A percentile compares a stretch with the other conserved stretches of the same genome.
Evolutionary conservation across 1,140 invertebrate genomes (phyloP).

Genomic region (Sarcophaga peregrina): DNA sequence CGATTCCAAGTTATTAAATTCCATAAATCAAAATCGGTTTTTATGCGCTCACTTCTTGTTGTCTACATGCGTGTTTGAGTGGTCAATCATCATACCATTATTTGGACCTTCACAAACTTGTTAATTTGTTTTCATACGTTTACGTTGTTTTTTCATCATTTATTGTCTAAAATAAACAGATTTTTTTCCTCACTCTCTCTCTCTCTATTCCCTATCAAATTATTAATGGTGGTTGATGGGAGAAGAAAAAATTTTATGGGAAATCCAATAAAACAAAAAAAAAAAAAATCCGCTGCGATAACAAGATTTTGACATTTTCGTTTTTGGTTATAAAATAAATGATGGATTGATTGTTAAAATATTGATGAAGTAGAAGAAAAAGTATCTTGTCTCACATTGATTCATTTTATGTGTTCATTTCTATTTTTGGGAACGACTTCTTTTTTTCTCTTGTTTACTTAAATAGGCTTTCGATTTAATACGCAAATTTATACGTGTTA

Average conservation of each 20-base stretch:
- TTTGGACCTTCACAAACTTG: constrained; percentile 10
- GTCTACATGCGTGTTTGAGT: constrained; percentile 7
- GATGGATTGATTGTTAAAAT: constrained; percentile 19
- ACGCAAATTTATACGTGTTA: too few species aligned
- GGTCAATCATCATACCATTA: not conserved
- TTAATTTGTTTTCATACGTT: not conserved
- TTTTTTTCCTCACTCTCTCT: not conserved
- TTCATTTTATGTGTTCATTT: not conserved
- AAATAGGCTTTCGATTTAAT: too few species aligned
- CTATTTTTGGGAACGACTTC: not conserved
- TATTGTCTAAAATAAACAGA: not conserved
- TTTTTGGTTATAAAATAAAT: not conserved
- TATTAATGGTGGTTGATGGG: not conserved
- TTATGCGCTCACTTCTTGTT: not conserved
- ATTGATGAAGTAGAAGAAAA: constrained; percentile 3
- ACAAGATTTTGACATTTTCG: constrained; percentile 25
- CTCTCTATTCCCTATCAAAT: not conserved
- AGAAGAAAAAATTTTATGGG: too few species aligned
- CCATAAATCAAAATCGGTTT: constrained; percentile 15
- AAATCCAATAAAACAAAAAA: not conserved
- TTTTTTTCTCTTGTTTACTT: too few species aligned
- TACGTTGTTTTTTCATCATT: not conserved
- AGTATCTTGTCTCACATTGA: not conserved
- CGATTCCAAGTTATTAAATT: constrained; percentile 8
- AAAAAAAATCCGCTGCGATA: constrained; percentile 14